Evolutionary conservation across 1,140 invertebrate genomes (phyloP).

Genomic region (Pseudomyrmex sp.): DNA sequence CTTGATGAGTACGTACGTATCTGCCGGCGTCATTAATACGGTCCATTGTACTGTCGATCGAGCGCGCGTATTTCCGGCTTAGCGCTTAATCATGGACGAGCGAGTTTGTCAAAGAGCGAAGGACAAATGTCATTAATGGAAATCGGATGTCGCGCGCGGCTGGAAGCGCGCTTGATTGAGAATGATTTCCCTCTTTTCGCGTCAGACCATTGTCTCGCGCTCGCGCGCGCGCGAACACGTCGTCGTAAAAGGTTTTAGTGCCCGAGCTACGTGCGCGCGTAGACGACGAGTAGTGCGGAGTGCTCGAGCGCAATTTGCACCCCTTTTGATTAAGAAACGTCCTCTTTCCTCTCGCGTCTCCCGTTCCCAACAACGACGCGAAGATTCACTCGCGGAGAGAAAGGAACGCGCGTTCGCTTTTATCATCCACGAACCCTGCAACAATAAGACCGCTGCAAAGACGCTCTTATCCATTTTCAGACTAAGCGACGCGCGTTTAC

Average conservation of each 20-base stretch:
- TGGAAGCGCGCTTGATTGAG: conserved; percentile 10
- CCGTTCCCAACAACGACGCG: not conserved
- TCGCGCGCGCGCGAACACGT: not conserved
- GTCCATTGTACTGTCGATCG: conserved; percentile 32
- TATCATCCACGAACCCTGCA: conserved; percentile 3
- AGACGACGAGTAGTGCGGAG: not conserved
- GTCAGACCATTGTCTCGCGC: not conserved
- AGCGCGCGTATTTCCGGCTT: conserved; percentile 1
- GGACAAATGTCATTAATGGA: conserved; percentile 43
- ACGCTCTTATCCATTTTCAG: conserved; percentile 16
- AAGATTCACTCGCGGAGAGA: conserved; percentile 2
- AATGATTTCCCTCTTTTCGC: conserved; percentile 30
- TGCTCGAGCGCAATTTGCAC: conserved; percentile 44
- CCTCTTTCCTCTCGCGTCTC: not conserved
- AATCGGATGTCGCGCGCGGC: conserved; percentile 33
- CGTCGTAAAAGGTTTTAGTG: not conserved
- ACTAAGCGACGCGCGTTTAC: not conserved
- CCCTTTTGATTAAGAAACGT: conserved; percentile 24
- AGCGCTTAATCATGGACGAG: conserved; percentile 4
- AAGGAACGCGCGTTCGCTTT: conserved; percentile 27
- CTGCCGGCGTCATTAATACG: conserved; percentile 23
- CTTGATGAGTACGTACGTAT: not conserved
- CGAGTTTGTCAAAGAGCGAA: conserved; percentile 17
- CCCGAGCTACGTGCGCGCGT: no score
- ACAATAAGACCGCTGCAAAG: conserved; percentile 11